Base-by-base conservation (phyloP, 2,888 invertebrate genomes). In the Nemotelus pantherinus region DNA sequence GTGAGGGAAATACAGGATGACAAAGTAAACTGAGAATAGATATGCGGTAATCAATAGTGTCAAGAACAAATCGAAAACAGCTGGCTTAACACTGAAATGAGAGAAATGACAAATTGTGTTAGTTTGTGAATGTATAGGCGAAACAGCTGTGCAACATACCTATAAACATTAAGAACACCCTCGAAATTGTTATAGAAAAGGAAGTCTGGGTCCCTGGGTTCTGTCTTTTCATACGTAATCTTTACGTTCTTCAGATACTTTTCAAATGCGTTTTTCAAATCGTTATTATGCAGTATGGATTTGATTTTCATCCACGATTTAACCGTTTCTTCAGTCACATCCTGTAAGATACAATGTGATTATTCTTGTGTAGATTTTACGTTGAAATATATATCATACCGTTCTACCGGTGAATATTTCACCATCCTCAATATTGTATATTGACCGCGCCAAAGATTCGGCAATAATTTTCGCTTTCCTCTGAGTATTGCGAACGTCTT, bases 61-160 rank as follows among this genome's bases (percentile, higher is more conserved):
- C 10, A 99, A 90, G 82, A 99, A 93, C 82, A 99, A 91, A 90
- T 99, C 99, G 89, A 99, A 99, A 77, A 98, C 93, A 7, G 99
- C 99, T 80, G 99, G 99, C 86, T 99, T 99, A 4, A 98, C 98
- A 86, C 96, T 95, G 90, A 82, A 92, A 91, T 58, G n/a, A 48
- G 43, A 48, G 10, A 57, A 25, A 76, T 43, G 44, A 45, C 6
- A 25, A 70, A 68, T 77, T 60, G n/a, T 76, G 58, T 78, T 65
- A 44, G 55, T n/a, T 48, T 45, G 60, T 3, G 10, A 53, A 10
- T 9, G 0, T 47, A 2, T 4, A 47, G 47, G 5, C 60, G 57
- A 76, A 67, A 45, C 58, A 77, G 2, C 39, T 67, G n/a, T 10
- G n/a, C 58, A 25, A 84, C 87, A 87, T 88, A 95, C 95, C 93